A percentile compares a stretch with the other conserved stretches of the same genome.
Conservation (phyloP, 2,888 invertebrate species). For the Melieria omissa region DNA sequence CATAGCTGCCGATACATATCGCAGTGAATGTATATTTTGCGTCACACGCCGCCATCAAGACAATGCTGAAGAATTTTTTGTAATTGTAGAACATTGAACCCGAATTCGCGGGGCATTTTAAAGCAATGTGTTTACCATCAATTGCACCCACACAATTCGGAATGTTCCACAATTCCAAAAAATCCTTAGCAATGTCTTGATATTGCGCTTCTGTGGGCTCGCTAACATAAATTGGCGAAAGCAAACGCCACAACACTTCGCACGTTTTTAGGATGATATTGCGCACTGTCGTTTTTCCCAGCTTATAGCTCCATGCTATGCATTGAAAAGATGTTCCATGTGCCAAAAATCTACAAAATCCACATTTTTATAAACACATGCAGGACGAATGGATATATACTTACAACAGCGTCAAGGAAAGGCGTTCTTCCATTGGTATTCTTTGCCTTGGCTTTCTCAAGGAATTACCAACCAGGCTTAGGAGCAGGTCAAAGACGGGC, state of each 20-base stretch:
- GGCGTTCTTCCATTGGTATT: conserved; percentile 10
- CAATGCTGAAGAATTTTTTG: conserved; percentile 15
- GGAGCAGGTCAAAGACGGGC: neutral
- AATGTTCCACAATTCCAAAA: conserved; percentile 32
- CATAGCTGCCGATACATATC: conserved; percentile 20
- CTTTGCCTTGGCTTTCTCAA: conserved; percentile 17
- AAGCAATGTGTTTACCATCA: conserved; percentile 22
- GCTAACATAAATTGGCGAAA: conserved; percentile 25
- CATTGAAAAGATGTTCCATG: conserved; percentile 28
- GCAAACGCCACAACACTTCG: conserved; percentile 30
- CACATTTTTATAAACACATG: neutral
- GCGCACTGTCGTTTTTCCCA: conserved; percentile 30
- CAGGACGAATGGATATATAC: neutral
- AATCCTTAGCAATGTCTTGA: conserved; percentile 20
- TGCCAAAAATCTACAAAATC: conserved; percentile 22
- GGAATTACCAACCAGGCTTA: neutral
- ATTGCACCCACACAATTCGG: conserved; percentile 30
- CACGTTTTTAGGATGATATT: conserved; percentile 30
- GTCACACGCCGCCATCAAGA: conserved; percentile 32
- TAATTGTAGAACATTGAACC: neutral
- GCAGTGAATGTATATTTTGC: conserved; percentile 28
- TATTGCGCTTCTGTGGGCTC: conserved; percentile 24
- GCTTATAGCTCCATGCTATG: conserved; percentile 26
- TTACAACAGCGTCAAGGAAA: conserved; percentile 9
- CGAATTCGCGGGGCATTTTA: conserved; percentile 10